Base-by-base conservation (phyloP, 2,888 invertebrate species). In the Apodemia hepburni region DNA sequence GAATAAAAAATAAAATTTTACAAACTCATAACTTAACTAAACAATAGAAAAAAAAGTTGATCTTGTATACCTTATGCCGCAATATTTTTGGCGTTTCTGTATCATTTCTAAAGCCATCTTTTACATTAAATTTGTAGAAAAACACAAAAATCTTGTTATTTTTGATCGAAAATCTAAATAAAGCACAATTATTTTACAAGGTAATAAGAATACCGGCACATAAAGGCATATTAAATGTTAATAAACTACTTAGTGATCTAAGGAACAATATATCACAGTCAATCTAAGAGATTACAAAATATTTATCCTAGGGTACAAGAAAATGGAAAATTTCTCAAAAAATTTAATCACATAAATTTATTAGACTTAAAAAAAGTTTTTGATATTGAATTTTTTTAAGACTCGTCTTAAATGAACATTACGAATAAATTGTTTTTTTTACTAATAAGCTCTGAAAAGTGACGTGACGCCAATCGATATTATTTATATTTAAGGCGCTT, bases 191-290 rank as follows among this genome's bases (percentile, higher is more conserved):
- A 42, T 42, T 42, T 42, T 42, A 42, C 42, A 42, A 42, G 42
- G 15, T n/a, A 15, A 42, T 42, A 54, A 15, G 12, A 54, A 54
- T 54, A 27, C 18, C 54, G 54, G 22, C 54, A 54, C 54, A 54
- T 27, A 27, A 54, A 54, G 54, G 54, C 54, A 27, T 54, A 54
- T 54, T 54, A 22, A 22, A 27, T 54, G 27, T 54, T 54, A 12
- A 54, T 27, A 22, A 54, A 27, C 54, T 54, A 54, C 27, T 54
- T 54, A 54, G 6, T 27, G 27, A 54, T 27, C 54, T 54, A 54
- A 54, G 54, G 67, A 73, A 68, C 66, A 70, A 70, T 70, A 73
- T 87, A 87, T 85, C 87, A 86, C 85, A 86, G 86, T 82, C 85
- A 81, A 77, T 78, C 81, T 85, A 86, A 77, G 12, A 54, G 27